A percentile compares a stretch with the other conserved stretches of the same genome.
Evolutionary conservation across 2,113 vertebrate genomes (phyloP).

Genomic region (Casuarius casuarius): DNA sequence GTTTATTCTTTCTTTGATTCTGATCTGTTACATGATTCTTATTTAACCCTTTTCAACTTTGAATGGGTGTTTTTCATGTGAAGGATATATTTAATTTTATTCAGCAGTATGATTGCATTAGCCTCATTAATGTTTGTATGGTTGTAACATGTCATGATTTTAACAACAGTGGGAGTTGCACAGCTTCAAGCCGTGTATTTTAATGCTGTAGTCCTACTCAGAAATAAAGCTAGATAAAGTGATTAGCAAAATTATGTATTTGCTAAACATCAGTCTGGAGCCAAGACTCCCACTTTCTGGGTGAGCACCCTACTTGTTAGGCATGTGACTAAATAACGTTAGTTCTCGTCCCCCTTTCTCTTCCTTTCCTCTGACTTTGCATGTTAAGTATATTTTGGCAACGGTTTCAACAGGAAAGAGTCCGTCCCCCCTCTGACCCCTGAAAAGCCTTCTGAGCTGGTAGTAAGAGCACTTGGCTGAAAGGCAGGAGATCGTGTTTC

Average conservation of each 20-base stretch:
- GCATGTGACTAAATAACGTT: background rate
- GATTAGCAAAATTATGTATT: background rate
- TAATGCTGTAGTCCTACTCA: background rate
- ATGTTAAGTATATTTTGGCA: background rate
- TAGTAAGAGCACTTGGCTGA: background rate
- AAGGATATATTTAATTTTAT: background rate
- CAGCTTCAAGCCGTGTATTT: background rate
- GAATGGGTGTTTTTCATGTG: background rate
- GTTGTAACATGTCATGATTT: background rate
- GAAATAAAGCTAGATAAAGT: background rate
- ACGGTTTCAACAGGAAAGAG: background rate
- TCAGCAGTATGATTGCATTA: background rate
- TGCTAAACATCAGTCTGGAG: background rate
- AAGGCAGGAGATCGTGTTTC: background rate
- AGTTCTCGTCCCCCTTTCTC: background rate
- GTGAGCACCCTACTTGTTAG: background rate
- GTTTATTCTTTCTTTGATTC: background rate
- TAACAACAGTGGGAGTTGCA: background rate
- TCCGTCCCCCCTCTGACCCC: background rate
- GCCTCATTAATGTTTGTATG: background rate
- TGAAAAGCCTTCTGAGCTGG: background rate
- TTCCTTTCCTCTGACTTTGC: background rate
- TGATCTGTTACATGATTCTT: background rate
- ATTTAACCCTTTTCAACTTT: background rate
- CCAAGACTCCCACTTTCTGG: background rate